Base-by-base conservation (phyloP, 2,113 vertebrate species). In the Sinocyclocheilus rhinocerous region DNA sequence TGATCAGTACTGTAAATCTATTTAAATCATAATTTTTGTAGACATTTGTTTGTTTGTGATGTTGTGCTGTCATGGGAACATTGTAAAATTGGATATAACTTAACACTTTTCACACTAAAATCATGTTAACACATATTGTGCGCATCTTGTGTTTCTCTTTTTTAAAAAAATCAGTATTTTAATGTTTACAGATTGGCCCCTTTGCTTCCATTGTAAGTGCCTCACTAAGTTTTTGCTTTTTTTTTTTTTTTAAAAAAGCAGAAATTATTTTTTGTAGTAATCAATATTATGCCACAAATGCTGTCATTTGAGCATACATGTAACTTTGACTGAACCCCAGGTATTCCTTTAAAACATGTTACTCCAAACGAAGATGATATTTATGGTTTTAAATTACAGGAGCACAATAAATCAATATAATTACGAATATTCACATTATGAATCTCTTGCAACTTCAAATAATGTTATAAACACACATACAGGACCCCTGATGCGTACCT, bases 401-500 rank as follows among this genome's bases (percentile, higher is more conserved):
- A 24, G 11, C 42, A 26, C 45, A 26, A 45, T 13, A 50, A 16
- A 55, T 52, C 13, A 16, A 52, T 6, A 33, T 15, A 16, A 5
- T 11, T 29, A 70, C 67, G 1, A 33, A 36, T 29, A 72, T 22
- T 39, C 26, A 33, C 29, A 72, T 72, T 39, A 72, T 18, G 29
- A 72, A 72, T 45, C 22, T 75, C 72, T 4, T 75, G 33, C 18
- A n/a, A 22, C 33, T 50, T 50, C 22, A 26, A 26, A 70, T 26
- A 26, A 61, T 26, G 79, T 67, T 50, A 63, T 6, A 65, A 36
- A 84, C 70, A 73, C 48, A 76, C 1, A 76, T n/a, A 48, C 16
- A 81, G 4, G 77, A 16, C 42, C 59, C 82, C 9, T 72, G 24
- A 86, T 29, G 20, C 76, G 39, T 90, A 98, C 97, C 97, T 98